Base-by-base conservation (phyloP, 2,113 vertebrate genomes). In the Epinephelus lanceolatus region DNA sequence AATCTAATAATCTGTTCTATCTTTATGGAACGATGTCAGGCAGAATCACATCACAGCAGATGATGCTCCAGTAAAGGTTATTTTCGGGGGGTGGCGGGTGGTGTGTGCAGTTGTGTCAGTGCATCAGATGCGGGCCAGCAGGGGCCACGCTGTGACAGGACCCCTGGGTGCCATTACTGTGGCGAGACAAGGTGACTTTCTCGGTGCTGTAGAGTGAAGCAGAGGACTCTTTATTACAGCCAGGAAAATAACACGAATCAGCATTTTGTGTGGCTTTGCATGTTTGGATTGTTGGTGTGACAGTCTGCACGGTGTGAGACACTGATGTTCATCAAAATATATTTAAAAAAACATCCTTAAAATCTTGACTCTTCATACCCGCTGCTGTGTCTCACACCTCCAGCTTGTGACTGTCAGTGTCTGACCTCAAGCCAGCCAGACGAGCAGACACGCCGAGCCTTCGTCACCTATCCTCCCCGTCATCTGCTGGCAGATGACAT, bases 111-210 rank as follows among this genome's bases (percentile, higher is more conserved):
- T 37, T 37, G 33, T 57, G 71, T 67, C 25, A 37, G 82, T 68
- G 71, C 71, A 56, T 80, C 82, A 75, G 63, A 78, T 19, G 47
- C 21, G 74, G 75, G 81, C 69, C 65, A 57, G 61, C 33, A 52
- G 69, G 81, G 81, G 75, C 76, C 71, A 69, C 65, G 40, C 70
- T 53, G 56, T 56, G 80, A 55, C 52, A 23, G 42, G 66, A 51
- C 78, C 73, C 61, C 53, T 30, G 78, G 78, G 53, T 59, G 74
- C 60, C 52, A 42, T 53, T 63, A 21, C 67, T 74, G 68, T 65
- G 19, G 49, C 56, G 47, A 57, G 63, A 47, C 75, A 81, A 73
- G 80, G 80, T 86, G 78, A 87, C 81, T 76, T 74, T 85, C 17
- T 71, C 17, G 1, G 8, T n/a, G n/a, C 18, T 45, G 49, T 45